These are phyloP conservation scores for Xiphophorus maculatus DNA, from an alignment of 2,113 vertebrate species.

Conservation along the genomic window DNA sequence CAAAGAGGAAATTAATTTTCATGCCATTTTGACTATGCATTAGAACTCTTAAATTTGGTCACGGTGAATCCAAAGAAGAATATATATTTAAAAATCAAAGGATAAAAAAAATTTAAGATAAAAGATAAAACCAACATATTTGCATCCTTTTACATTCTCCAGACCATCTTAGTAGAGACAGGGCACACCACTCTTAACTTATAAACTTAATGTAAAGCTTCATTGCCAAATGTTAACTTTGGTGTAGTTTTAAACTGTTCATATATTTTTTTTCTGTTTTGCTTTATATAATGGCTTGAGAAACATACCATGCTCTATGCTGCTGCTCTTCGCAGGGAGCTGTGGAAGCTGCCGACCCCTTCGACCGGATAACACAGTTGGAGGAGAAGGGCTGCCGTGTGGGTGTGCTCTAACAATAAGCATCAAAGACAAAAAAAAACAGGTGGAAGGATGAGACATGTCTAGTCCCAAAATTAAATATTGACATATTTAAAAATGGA, in stretches of 20 bases:
- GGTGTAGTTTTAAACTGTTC: not conserved
- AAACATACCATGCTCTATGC: conserved; percentile 92
- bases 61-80: too few species aligned
- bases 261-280: not conserved
- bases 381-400: conserved; percentile 85
- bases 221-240: not conserved
- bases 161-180: too few species aligned
- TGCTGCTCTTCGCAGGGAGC: conserved; percentile 92
- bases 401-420: conserved; percentile 81
- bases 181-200: too few species aligned
- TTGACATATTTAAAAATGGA: not conserved
- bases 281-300: not conserved
- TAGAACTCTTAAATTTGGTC: not conserved
- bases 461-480: not conserved
- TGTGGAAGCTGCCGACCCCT: conserved; percentile 94
- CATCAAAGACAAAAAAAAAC: conserved; percentile 43
- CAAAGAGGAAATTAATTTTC: not conserved
- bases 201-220: too few species aligned
- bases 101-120: too few species aligned
- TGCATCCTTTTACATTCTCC: too few species aligned
- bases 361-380: conserved; percentile 85
- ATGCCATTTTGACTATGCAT: not conserved
- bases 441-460: not conserved
- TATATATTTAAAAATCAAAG: not conserved
- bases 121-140: too few species aligned